Base-by-base conservation (phyloP, 2,888 invertebrate species). In the Drosophila fungiperda region DNA sequence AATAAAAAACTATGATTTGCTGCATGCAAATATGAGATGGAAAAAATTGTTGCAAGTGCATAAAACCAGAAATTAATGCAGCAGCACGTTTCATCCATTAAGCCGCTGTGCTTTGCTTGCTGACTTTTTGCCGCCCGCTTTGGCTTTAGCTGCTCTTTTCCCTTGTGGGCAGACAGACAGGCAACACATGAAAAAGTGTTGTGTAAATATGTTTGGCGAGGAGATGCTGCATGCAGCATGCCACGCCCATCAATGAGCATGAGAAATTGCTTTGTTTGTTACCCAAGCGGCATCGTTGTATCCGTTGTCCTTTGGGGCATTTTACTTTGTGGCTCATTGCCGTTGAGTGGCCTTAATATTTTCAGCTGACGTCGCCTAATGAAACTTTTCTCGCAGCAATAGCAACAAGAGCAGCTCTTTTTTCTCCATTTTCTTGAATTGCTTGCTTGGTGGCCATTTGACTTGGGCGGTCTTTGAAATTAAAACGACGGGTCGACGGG, bases 21-120 rank as follows among this genome's bases (percentile, higher is more conserved):
- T 45, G 42, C 63, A 68, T 68, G 74, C 77, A 79, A 90, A 85
- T 77, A 82, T 75, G 71, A 60, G 33, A 71, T 29, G 38, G 29
- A 58, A 12, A 53, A 73, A 64, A 68, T 60, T 49, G 59, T 70
- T 35, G 76, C 33, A 69, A 83, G 75, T 73, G 82, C 81, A 85
- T 82, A 83, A 87, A 87, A 71, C 76, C 83, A 83, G 68, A 87
- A 87, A 89, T 89, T 87, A 86, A 87, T 89, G 84, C 90, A 84
- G 60, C 76, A 79, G 84, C 87, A 87, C 87, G 87, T 86, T 87
- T 87, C 57, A 76, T 79, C 90, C 88, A 89, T 89, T 87, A 86
- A 88, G 81, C 80, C 74, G 70, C 64, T 74, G 74, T 79, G 83
- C 76, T 87, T 84, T 84, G 77, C 80, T 81, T 77, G 78, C 84